A percentile compares a stretch with the other conserved stretches of the same genome.
Evolutionary conservation across 1,140 invertebrate species (phyloP).

Genomic region (Leptopilina boulardi): DNA sequence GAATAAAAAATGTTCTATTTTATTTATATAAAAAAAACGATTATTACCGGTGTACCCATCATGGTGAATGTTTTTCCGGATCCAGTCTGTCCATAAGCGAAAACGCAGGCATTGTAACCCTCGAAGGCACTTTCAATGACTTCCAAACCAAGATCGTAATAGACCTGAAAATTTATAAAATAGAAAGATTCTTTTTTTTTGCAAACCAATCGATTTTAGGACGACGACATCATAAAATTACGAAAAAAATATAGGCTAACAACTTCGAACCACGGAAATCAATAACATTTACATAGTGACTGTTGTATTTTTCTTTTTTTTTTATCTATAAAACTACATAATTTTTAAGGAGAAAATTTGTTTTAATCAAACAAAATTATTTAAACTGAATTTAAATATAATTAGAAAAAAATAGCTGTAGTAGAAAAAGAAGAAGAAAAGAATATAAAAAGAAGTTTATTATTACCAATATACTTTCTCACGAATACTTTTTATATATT

Average conservation of each 20-base stretch:
- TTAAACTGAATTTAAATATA: too few relatives aligned
- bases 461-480: slow-evolving; percentile 41
- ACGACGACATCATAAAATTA: not conserved
- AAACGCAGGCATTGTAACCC: slow-evolving; percentile 98
- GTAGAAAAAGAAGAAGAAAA: too few relatives aligned
- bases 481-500: slow-evolving; percentile 13
- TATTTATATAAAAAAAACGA: slow-evolving; percentile 41
- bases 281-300: not conserved
- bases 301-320: too few relatives aligned
- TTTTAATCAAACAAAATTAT: too few relatives aligned
- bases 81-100: slow-evolving; percentile 96
- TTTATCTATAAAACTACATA: too few relatives aligned
- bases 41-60: slow-evolving; percentile 91
- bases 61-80: slow-evolving; percentile 99
- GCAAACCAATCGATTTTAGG: not conserved
- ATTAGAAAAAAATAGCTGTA: not conserved
- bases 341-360: too few relatives aligned
- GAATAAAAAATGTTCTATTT: slow-evolving; percentile 35
- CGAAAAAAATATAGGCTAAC: not conserved
- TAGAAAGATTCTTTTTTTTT: slow-evolving; percentile 13
- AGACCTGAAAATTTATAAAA: slow-evolving; percentile 80
- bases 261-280: not conserved
- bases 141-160: slow-evolving; percentile 91
- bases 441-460: too few relatives aligned
- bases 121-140: slow-evolving; percentile 96